Evolutionary conservation across 2,888 invertebrate species (phyloP), one percentile per base, ranked within the genome.

Genomic region (Stenodera caucasica): DNA sequence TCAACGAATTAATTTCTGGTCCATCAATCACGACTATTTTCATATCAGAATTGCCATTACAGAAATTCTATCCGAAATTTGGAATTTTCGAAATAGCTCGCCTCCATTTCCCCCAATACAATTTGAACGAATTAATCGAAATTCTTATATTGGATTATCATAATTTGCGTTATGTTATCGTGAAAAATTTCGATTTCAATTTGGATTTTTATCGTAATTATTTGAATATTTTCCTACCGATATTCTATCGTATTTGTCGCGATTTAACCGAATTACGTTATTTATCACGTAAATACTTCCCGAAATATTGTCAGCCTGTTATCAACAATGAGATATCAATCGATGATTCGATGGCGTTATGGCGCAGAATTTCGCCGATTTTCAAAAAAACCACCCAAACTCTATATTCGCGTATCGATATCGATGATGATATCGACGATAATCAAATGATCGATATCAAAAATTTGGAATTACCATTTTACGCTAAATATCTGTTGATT

Each of bases 401-500:
- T 1, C 85, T 95, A 11, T 95, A 95, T 75, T 81, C 94, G 60
- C 83, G 91, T 63, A 84, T 89, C 50, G 2, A 60, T 70, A 11
- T 68, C 61, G 45, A 63, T 71, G 23, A 63, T 59, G 14, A 45
- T 55, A 18, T 59, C 35, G 54, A 64, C 54, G 37, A 61, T 53
- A 29, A 45, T 55, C 50, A 50, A 55, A n/a, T n/a, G n/a, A 9
- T 14, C 15, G 63, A 63, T 58, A 58, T 86, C 0, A 86, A 86
- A 66, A 88, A 88, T 55, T 84, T 92, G 32, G 92, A 93, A 73
- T 76, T 97, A 3, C 96, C 96, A 0, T 94, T 88, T 76, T 96
- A 94, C 80, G 91, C 94, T 0, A 96, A 96, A 79, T 96, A 87
- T 78, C 83, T 97, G 33, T 82, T 97, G 2, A 91, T 97, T 26